Conservation (phyloP, 1,140 invertebrate genomes). For the Drosophila suzukii region DNA sequence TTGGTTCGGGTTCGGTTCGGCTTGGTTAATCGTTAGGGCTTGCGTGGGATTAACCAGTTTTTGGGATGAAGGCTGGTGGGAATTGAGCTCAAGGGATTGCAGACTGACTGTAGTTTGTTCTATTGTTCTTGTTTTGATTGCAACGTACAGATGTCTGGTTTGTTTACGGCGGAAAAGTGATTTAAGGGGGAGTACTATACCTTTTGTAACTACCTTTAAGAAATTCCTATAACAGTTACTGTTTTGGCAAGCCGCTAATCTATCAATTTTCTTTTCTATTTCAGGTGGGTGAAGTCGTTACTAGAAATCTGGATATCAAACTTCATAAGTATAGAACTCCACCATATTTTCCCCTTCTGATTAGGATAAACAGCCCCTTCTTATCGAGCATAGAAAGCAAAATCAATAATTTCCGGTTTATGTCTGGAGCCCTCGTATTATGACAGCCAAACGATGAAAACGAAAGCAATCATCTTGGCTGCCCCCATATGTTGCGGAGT, state of each 20-base stretch:
- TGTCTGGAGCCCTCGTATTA: conserved; percentile 34
- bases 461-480: conserved; percentile 27
- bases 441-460: conserved; percentile 56
- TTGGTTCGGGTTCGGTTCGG: conserved; percentile 29
- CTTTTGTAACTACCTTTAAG: not conserved
- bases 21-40: conserved; percentile 61
- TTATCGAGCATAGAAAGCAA: conserved; percentile 8
- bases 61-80: conserved; percentile 8
- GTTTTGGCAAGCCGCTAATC: not conserved
- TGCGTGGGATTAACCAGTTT: conserved; percentile 67
- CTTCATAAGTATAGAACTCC: conserved; percentile 4
- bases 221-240: not conserved
- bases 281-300: conserved; percentile 34
- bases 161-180: conserved; percentile 15
- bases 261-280: conserved; percentile 3
- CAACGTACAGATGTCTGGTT: conserved; percentile 65
- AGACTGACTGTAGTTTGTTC: conserved; percentile 7
- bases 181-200: not conserved
- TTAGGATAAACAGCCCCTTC: conserved; percentile 4
- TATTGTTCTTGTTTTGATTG: conserved; percentile 77
- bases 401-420: conserved; percentile 67
- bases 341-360: not conserved
- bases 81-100: not conserved
- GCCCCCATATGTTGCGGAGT: conserved; percentile 41
- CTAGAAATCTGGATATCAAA: not conserved